Percentiles rank a stretch among this genome's conserved stretches.
phyloP scores from a whole-genome alignment of 2,888 invertebrate species.

The Brachyptera putata region DNA sequence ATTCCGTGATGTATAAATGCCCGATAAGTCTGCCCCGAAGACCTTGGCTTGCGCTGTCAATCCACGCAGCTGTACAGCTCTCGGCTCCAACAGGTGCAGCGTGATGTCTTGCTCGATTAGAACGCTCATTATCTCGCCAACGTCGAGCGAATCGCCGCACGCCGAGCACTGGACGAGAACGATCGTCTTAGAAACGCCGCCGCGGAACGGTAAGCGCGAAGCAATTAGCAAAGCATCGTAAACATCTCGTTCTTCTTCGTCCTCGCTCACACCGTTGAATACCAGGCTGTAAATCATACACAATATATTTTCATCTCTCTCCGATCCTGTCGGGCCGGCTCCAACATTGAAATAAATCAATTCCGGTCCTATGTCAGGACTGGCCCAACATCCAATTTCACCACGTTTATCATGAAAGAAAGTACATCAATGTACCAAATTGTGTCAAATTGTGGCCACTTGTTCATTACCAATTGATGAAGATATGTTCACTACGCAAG shows the following conservation, averaged over 20 bases:
- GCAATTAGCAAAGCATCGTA: slow-evolving; percentile 40
- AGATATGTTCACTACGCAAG: too few species aligned
- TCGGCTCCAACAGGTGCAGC: slow-evolving; percentile 40
- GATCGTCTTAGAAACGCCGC: slow-evolving; percentile 47
- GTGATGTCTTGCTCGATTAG: slow-evolving; percentile 40
- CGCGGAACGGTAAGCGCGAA: slow-evolving; percentile 43
- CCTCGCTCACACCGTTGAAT: too few species aligned
- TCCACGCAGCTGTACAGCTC: slow-evolving; percentile 36
- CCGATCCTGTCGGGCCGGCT: too few species aligned
- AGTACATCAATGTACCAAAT: too few species aligned
- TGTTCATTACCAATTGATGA: too few species aligned
- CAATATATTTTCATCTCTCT: too few species aligned
- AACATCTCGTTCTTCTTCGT: neutral
- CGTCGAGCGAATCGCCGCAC: slow-evolving; percentile 38
- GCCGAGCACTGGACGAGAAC: slow-evolving; percentile 44
- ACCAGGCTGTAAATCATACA: too few species aligned
- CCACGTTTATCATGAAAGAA: too few species aligned
- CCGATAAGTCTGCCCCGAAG: slow-evolving; percentile 41
- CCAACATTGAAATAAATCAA: too few species aligned
- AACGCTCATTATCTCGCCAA: slow-evolving; percentile 39
- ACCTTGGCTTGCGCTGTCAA: slow-evolving; percentile 32
- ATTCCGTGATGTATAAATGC: slow-evolving; percentile 42
- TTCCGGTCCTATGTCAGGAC: too few species aligned
- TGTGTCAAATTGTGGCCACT: too few species aligned
- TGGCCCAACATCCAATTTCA: too few species aligned